phyloP scores from a whole-genome alignment of 2,113 vertebrate species.

The Psettodes erumei region DNA sequence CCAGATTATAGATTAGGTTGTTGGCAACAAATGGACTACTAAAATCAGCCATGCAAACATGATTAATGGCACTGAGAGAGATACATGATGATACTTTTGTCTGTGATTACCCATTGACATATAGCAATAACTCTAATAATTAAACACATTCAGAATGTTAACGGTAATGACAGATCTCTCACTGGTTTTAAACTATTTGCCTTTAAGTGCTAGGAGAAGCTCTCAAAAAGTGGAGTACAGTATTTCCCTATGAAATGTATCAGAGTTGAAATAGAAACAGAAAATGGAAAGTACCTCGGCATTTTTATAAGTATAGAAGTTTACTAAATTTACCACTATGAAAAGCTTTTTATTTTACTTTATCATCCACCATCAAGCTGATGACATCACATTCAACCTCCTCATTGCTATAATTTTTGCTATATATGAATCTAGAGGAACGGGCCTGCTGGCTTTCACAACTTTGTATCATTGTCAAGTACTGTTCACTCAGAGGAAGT shows the following conservation, averaged over 20 bases:
- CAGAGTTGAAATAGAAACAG: background rate
- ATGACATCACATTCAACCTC: background rate
- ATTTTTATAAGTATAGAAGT: background rate
- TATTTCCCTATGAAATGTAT: background rate
- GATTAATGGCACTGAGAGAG: background rate
- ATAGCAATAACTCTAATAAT: background rate
- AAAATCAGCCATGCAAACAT: background rate
- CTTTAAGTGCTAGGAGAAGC: background rate
- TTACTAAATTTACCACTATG: background rate
- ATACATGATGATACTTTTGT: slow-evolving; percentile 1
- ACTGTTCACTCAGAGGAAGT: background rate
- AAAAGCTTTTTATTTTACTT: background rate
- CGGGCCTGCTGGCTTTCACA: background rate
- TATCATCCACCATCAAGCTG: background rate
- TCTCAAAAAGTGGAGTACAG: background rate
- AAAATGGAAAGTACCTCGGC: too few relatives aligned
- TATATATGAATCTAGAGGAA: background rate
- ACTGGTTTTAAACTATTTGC: background rate
- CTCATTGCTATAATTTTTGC: background rate
- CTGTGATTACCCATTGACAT: background rate
- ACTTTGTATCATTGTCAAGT: slow-evolving; percentile 30
- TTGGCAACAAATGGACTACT: slow-evolving; percentile 19
- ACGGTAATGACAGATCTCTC: background rate
- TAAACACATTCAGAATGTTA: background rate
- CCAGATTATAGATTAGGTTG: slow-evolving; percentile 12